Evolutionary conservation across 2,113 vertebrate genomes (phyloP).

Genomic region (Formicarius rufipectus): DNA sequence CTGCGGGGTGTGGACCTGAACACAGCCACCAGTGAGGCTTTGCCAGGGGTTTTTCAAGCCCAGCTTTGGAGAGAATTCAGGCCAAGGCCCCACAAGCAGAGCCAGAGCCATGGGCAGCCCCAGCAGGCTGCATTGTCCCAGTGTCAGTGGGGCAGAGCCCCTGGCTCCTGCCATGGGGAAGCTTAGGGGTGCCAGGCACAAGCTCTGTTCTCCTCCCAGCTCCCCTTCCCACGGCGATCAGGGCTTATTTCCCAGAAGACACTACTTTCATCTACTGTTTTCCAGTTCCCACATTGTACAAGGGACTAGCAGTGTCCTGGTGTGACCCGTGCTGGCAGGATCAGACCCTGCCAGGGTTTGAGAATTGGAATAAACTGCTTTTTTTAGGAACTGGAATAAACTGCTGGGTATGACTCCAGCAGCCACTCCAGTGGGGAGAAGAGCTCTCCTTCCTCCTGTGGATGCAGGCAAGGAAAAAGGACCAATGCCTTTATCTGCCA

Average conservation of each 20-base stretch:
- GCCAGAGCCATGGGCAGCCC: not conserved
- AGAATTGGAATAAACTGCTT: not conserved
- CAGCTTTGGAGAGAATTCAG: fast-evolving
- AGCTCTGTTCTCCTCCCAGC: not conserved
- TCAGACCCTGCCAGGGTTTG: not conserved
- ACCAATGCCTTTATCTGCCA: not conserved
- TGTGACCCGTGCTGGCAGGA: not conserved
- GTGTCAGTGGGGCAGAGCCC: not conserved
- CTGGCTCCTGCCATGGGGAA: fast-evolving
- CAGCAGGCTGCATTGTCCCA: not conserved
- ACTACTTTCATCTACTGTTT: not conserved
- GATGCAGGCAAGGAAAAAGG: not conserved
- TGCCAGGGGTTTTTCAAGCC: not conserved
- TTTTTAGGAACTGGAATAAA: not conserved
- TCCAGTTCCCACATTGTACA: not conserved
- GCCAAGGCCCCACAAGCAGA: fast-evolving
- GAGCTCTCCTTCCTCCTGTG: not conserved
- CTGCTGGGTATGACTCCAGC: not conserved
- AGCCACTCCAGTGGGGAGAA: not conserved
- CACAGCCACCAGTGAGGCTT: fast-evolving
- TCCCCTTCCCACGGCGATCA: fast-evolving
- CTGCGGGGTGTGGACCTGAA: not conserved
- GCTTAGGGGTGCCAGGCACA: not conserved
- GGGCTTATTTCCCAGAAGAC: not conserved
- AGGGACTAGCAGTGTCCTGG: not conserved